Percentiles rank a stretch among this genome's conserved stretches.
phyloP scores from a whole-genome alignment of 2,888 invertebrate species.

The Macropis europaea region DNA sequence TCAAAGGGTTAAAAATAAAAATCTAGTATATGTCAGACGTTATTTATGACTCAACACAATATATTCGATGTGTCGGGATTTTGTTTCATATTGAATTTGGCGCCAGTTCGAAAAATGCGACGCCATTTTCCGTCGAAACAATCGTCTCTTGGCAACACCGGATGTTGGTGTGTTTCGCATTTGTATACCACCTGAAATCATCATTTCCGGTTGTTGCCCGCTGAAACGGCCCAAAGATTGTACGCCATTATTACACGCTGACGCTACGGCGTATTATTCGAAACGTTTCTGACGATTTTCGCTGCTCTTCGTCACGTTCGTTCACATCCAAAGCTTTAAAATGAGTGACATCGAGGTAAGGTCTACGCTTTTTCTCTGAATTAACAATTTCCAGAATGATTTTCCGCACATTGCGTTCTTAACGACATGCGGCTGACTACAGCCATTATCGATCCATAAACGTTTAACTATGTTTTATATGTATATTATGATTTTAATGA shows the following conservation, averaged over 20 bases:
- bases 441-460: slow-evolving; percentile 66
- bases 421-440: slow-evolving; percentile 52
- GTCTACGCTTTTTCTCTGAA: neutral
- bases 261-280: slow-evolving; percentile 57
- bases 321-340: slow-evolving; percentile 30
- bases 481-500: slow-evolving; percentile 8
- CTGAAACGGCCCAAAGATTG: slow-evolving; percentile 49
- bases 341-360: slow-evolving; percentile 76
- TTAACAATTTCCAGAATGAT: neutral
- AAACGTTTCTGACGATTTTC: slow-evolving; percentile 11
- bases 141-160: slow-evolving; percentile 70
- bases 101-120: neutral
- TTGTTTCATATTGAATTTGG: slow-evolving; percentile 17
- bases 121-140: slow-evolving; percentile 41
- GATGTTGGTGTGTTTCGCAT: slow-evolving; percentile 63
- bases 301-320: neutral
- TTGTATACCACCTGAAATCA: slow-evolving; percentile 38
- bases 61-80: neutral
- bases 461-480: slow-evolving; percentile 30
- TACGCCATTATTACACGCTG: slow-evolving; percentile 69
- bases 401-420: neutral
- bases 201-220: slow-evolving; percentile 59
- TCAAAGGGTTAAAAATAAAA: no score
- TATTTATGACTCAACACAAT: no score
- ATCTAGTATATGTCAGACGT: no score